Base-by-base conservation (phyloP, 2,888 invertebrate species). In the Cantharis lateralis region DNA sequence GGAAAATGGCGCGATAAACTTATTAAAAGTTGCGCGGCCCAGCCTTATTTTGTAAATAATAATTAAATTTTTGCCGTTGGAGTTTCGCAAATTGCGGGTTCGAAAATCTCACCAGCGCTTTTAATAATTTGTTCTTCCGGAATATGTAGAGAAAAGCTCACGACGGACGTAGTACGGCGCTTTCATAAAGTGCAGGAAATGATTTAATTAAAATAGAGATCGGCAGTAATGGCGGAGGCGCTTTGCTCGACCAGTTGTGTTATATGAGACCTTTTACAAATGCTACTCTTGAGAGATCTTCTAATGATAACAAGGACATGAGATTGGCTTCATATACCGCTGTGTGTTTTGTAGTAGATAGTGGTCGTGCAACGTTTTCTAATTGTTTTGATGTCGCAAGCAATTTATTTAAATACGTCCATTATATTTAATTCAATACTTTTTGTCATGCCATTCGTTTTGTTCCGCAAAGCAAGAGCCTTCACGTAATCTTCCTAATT, bases 201-300 rank as follows among this genome's bases (percentile, higher is more conserved):
- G 82, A 83, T 82, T 83, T 83, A 82, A 83, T 82, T 83, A 83
- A 82, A 83, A 81, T 81, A 81, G 79, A 81, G 81, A 82, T 81
- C 80, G 82, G 80, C 79, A 78, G 80, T 81, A 82, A 81, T 82
- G 81, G 81, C 77, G 74, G 76, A 78, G 79, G 80, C 81, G 79
- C 80, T 78, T 74, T 73, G 78, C 77, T 71, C 71, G 77, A 69
- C 76, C 79, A 80, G 79, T 79, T 72, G 74, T 76, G 74, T 78
- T 78, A 78, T 77, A 76, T 78, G 78, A 76, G 78, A 80, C 79
- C 80, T 80, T 82, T 80, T 76, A 79, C 82, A 80, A 80, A 81
- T 79, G 81, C 80, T 79, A 80, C 78, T 82, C 81, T 80, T 77
- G 79, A 80, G 79, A 80, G 81, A 80, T 79, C 81, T 77, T 74